Evolutionary conservation across 2,888 invertebrate genomes (phyloP).

Genomic region (Noctua janthe): DNA sequence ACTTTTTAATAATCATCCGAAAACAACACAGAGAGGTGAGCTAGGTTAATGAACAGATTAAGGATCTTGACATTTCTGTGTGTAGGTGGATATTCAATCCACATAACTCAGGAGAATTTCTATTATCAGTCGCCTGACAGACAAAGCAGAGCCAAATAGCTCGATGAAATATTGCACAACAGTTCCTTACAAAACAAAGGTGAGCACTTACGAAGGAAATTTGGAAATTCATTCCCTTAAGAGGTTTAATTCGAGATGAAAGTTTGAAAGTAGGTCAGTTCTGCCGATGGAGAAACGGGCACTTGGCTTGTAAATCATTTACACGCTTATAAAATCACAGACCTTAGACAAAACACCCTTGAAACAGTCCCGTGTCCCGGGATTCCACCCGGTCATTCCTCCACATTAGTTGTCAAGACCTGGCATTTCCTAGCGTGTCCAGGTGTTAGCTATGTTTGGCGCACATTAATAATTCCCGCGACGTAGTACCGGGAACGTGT

Average conservation of each 20-base stretch:
- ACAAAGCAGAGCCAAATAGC: background rate
- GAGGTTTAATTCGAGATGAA: background rate
- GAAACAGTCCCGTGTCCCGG: background rate
- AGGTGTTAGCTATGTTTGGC: slow-evolving; percentile 62
- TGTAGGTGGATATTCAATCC: background rate
- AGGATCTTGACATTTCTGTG: background rate
- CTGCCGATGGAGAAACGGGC: background rate
- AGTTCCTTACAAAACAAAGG: background rate
- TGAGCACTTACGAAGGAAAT: background rate
- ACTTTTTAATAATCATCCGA: background rate
- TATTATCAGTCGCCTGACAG: background rate
- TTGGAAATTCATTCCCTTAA: background rate
- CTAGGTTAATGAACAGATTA: background rate
- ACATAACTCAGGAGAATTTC: background rate
- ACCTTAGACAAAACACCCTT: too few species aligned
- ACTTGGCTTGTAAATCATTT: background rate
- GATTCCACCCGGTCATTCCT: slow-evolving; percentile 19
- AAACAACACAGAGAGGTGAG: background rate
- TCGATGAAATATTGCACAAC: background rate
- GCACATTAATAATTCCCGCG: slow-evolving; percentile 71
- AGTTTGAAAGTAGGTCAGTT: background rate
- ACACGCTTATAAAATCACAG: background rate
- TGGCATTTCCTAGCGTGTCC: slow-evolving; percentile 35
- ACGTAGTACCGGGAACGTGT: slow-evolving; percentile 60
- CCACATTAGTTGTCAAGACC: slow-evolving; percentile 23